Percentiles rank a stretch among this genome's conserved stretches.
Conservation (phyloP, 2,888 invertebrate species). For the Epinotia brunnichana region DNA sequence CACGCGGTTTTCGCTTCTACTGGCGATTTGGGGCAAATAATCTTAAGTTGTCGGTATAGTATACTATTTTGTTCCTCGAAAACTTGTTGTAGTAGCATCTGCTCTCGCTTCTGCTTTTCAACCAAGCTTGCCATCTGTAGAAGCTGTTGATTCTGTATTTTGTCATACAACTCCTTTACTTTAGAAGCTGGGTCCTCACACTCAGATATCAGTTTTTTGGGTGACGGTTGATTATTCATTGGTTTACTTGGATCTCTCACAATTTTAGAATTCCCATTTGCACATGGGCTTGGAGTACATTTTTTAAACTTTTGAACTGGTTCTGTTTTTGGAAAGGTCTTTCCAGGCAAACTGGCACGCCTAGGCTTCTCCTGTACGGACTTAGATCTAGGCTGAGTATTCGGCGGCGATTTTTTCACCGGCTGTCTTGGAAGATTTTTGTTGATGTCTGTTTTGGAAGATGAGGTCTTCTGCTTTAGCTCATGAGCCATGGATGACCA, state of each 20-base stretch:
- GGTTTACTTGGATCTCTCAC: conserved; percentile 52
- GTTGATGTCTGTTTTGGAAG: conserved; percentile 40
- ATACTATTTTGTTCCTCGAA: conserved; percentile 87
- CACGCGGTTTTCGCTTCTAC: conserved; percentile 72
- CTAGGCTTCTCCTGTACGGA: conserved; percentile 57
- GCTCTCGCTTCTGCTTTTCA: conserved; percentile 86
- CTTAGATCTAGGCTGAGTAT: conserved; percentile 53
- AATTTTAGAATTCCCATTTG: conserved; percentile 52
- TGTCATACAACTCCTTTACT: conserved; percentile 75
- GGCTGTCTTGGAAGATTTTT: conserved; percentile 44
- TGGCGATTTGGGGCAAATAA: conserved; percentile 71
- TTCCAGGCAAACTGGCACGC: conserved; percentile 51
- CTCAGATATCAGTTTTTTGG: conserved; percentile 53
- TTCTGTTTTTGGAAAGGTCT: conserved; percentile 59
- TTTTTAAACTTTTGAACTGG: conserved; percentile 56
- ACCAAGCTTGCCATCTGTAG: conserved; percentile 85
- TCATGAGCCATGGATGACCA: conserved; percentile 81
- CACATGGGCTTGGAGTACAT: conserved; percentile 53
- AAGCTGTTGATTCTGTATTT: conserved; percentile 86
- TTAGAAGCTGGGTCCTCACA: conserved; percentile 69
- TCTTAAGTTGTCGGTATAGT: conserved; percentile 79
- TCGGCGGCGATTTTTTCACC: conserved; percentile 50
- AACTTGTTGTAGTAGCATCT: conserved; percentile 84
- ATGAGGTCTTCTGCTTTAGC: conserved; percentile 58
- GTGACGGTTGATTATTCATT: conserved; percentile 36